phyloP scores from a whole-genome alignment of 2,888 invertebrate genomes.

The Hemaris fuciformis region DNA sequence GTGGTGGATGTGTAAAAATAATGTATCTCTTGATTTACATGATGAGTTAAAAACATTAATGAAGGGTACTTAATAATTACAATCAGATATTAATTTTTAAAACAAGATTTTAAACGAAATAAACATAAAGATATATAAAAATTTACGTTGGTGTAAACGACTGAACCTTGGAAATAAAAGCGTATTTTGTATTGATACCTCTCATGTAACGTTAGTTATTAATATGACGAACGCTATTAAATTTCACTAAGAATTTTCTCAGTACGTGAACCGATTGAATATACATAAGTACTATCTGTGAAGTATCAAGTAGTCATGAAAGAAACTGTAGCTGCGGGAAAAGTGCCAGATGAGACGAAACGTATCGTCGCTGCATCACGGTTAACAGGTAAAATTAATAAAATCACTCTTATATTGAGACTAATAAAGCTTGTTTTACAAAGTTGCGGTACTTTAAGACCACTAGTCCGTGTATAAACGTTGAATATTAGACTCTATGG shows the following conservation, averaged over 20 bases:
- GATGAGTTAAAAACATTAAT: too few species aligned
- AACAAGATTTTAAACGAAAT: too few species aligned
- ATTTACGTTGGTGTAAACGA: not conserved
- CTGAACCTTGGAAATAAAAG: not conserved
- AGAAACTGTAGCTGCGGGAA: conserved; percentile 70
- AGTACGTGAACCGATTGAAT: conserved; percentile 27
- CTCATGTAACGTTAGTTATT: conserved; percentile 9
- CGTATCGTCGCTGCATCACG: conserved; percentile 55
- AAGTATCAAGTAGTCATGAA: conserved; percentile 9
- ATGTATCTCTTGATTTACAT: too few species aligned
- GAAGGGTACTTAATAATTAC: too few species aligned
- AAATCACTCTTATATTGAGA: conserved; percentile 42
- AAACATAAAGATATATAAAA: too few species aligned
- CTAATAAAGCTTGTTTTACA: conserved; percentile 51
- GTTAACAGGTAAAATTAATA: conserved; percentile 28
- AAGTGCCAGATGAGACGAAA: conserved; percentile 63
- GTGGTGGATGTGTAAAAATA: too few species aligned
- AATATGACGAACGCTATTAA: conserved; percentile 38
- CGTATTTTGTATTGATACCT: not conserved
- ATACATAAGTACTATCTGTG: not conserved
- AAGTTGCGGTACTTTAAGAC: conserved; percentile 16
- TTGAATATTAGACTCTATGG: conserved; percentile 15
- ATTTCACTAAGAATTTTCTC: conserved; percentile 54
- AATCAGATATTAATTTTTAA: too few species aligned
- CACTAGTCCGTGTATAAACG: conserved; percentile 7